A percentile compares a stretch with the other conserved stretches of the same genome.
Evolutionary conservation across 2,113 vertebrate genomes (phyloP).

Genomic region (Notarius lentiginosus): DNA sequence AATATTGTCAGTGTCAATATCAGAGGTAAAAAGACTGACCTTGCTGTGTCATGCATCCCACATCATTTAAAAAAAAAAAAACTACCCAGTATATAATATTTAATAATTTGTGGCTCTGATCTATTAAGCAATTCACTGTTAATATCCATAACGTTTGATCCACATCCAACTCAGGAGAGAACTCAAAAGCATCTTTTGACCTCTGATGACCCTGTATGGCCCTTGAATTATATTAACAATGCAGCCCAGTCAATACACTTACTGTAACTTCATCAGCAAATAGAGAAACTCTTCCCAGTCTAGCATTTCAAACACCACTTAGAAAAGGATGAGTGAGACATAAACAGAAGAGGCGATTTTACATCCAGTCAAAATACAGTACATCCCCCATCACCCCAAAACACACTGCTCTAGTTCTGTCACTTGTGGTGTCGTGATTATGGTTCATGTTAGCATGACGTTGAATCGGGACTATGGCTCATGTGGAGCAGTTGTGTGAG

Average conservation of each 20-base stretch:
- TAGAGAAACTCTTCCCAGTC: background rate
- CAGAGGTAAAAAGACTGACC: conserved; percentile 32
- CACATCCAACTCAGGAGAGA: background rate
- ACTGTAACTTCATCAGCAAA: conserved; percentile 16
- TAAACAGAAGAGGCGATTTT: background rate
- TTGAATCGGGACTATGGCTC: conserved; percentile 9
- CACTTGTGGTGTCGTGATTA: conserved; percentile 20
- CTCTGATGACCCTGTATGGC: conserved; percentile 24
- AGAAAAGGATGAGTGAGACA: conserved; percentile 4
- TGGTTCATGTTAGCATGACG: conserved; percentile 6
- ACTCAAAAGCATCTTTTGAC: conserved; percentile 23
- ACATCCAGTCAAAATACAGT: conserved; percentile 1
- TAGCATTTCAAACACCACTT: background rate
- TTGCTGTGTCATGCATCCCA: conserved; percentile 11
- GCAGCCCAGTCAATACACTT: conserved; percentile 23
- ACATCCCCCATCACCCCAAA: background rate
- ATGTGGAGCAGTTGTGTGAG: background rate
- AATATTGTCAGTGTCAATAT: background rate
- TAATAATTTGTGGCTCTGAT: conserved; percentile 17
- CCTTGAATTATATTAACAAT: conserved; percentile 24
- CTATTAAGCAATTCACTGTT: background rate
- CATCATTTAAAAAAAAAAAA: background rate
- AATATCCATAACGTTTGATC: background rate
- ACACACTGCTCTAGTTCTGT: conserved; percentile 39
- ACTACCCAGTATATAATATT: background rate